These are phyloP conservation scores for Alviniconcha marisindica DNA, from an alignment of 1,140 invertebrate species.

Conservation along the genomic window DNA sequence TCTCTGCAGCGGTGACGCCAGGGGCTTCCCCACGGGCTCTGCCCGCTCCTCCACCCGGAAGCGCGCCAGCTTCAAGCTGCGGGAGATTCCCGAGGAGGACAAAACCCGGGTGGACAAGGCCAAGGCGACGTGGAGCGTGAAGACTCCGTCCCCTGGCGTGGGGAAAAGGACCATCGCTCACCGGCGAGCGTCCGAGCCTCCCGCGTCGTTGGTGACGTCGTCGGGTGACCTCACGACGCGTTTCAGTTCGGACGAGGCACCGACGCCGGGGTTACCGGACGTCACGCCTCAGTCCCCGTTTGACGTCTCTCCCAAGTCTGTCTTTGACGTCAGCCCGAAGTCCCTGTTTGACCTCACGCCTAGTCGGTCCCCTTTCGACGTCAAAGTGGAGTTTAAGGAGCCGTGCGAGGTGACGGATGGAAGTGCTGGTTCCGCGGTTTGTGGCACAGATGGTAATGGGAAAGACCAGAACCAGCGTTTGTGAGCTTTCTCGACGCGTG, in stretches of 20 bases:
- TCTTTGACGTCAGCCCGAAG: not conserved
- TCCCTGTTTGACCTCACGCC: not conserved
- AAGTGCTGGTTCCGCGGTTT: not conserved
- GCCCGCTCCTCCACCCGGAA: not conserved
- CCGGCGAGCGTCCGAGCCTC: conserved; percentile 6
- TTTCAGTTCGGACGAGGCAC: not conserved
- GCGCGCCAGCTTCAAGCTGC: conserved; percentile 24
- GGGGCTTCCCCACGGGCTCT: not conserved
- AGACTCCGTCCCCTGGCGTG: not conserved
- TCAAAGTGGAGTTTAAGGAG: conserved; percentile 23
- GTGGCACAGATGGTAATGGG: not conserved
- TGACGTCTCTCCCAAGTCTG: not conserved
- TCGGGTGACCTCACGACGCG: not conserved
- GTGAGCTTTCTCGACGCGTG: no score
- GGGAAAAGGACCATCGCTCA: not conserved
- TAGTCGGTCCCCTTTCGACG: conserved; percentile 2
- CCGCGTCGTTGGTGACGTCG: not conserved
- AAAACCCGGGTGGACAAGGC: not conserved
- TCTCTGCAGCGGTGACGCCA: not conserved
- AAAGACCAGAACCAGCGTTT: not conserved
- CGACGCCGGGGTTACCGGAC: not conserved
- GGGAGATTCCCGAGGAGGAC: conserved; percentile 31
- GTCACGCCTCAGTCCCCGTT: not conserved
- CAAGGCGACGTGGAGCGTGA: not conserved
- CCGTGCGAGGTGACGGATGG: not conserved